Evolutionary conservation across 2,888 invertebrate genomes (phyloP).

Genomic region (Euspilapteryx auroguttella): DNA sequence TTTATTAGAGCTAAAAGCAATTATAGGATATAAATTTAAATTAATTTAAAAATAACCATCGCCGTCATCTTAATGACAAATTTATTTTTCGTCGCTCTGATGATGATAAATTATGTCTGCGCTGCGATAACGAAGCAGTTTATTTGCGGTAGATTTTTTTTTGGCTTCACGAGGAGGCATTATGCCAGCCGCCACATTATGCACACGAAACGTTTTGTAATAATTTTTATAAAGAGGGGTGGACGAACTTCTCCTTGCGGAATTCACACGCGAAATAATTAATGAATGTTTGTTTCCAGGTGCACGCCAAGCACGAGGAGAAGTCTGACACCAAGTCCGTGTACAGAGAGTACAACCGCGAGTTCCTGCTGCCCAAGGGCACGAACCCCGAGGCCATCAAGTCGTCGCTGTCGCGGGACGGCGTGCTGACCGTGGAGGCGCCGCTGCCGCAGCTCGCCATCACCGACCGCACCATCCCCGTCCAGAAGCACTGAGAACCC

Average conservation of each 20-base stretch:
- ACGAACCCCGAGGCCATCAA: conserved; percentile 96
- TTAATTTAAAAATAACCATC: too few species aligned
- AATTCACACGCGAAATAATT: not conserved
- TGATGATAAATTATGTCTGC: conserved; percentile 25
- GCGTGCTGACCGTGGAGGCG: conserved; percentile 95
- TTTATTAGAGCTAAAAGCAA: too few species aligned
- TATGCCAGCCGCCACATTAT: conserved; percentile 17
- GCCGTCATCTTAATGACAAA: too few species aligned
- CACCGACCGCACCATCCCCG: conserved; percentile 82
- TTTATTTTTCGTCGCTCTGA: too few species aligned
- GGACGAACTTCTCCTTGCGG: too few species aligned
- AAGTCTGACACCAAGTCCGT: conserved; percentile 95
- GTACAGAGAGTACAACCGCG: conserved; percentile 97
- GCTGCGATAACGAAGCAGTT: conserved; percentile 19
- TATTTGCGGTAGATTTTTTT: conserved; percentile 17
- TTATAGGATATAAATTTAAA: too few species aligned
- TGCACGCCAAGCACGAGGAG: conserved; percentile 98
- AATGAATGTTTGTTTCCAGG: conserved; percentile 62
- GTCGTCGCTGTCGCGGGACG: conserved; percentile 94
- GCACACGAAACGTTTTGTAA: not conserved
- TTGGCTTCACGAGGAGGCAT: conserved; percentile 23
- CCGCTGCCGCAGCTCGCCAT: conserved; percentile 86
- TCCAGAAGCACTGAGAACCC: conserved; percentile 66
- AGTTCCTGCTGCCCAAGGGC: conserved; percentile 95
- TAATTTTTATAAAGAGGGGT: too few species aligned